A percentile compares a stretch with the other conserved stretches of the same genome.
phyloP scores from a whole-genome alignment of 2,888 invertebrate genomes.

The Synanthedon tipuliformis region DNA sequence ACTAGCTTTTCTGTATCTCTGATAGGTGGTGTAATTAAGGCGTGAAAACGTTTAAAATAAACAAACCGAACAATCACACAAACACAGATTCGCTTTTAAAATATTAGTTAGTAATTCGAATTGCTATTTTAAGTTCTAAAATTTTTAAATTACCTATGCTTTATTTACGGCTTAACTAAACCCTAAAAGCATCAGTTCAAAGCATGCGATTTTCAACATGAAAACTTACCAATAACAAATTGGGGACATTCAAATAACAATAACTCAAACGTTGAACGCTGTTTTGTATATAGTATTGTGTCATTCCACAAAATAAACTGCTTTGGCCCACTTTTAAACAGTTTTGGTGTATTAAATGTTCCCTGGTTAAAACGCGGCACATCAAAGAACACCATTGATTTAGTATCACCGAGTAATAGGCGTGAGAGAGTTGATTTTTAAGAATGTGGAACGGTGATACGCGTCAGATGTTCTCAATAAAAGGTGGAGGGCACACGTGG shows the following conservation, averaged over 20 bases:
- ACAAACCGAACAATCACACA: too few relatives aligned
- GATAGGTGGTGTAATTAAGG: too few relatives aligned
- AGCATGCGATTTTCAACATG: not conserved
- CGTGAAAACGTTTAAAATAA: too few relatives aligned
- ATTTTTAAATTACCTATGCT: too few relatives aligned
- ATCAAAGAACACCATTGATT: not conserved
- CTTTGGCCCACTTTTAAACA: constrained; percentile 40
- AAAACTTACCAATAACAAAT: not conserved
- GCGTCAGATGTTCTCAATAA: constrained; percentile 43
- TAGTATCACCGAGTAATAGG: not conserved
- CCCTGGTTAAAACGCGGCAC: not conserved
- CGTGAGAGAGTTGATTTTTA: not conserved
- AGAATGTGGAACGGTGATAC: constrained; percentile 5
- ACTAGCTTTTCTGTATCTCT: too few relatives aligned
- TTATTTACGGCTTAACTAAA: too few relatives aligned
- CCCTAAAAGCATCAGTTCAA: not conserved
- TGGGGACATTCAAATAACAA: constrained; percentile 3
- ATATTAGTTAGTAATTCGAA: too few relatives aligned
- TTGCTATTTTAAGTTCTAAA: too few relatives aligned
- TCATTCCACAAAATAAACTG: constrained; percentile 42
- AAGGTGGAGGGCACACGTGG: constrained; percentile 34
- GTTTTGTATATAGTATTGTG: constrained; percentile 27
- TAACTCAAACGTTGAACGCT: constrained; percentile 13
- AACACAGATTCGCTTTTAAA: too few relatives aligned
- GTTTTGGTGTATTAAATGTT: constrained; percentile 29